These are phyloP conservation scores for Trachymyrmex cornetzi DNA, from an alignment of 1,140 invertebrate genomes.

Conservation along the genomic window DNA sequence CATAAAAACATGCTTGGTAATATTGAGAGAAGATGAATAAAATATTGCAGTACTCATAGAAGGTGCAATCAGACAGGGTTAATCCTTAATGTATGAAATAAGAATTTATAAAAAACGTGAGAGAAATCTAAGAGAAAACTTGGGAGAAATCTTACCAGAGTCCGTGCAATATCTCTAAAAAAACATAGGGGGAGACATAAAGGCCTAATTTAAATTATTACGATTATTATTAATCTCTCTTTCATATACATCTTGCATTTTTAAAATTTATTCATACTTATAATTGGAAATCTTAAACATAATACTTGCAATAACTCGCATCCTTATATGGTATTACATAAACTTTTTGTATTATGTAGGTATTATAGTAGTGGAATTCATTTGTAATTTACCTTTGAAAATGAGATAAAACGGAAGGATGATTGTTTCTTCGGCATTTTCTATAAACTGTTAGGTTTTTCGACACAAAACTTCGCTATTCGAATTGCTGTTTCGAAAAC, in stretches of 20 bases:
- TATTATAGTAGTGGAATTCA: neutral
- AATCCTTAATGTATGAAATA: constrained; percentile 12
- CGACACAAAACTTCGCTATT: neutral
- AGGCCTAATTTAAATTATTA: neutral
- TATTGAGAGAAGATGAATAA: neutral
- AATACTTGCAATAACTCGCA: neutral
- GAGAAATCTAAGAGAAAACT: constrained; percentile 39
- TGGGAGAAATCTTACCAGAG: constrained; percentile 18
- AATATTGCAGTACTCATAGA: neutral
- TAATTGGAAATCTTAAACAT: neutral
- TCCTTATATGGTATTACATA: neutral
- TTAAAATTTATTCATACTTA: neutral
- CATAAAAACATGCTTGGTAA: neutral
- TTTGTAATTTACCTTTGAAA: constrained; percentile 15
- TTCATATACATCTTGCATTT: neutral
- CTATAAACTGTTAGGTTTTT: constrained; percentile 1
- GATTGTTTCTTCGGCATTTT: neutral
- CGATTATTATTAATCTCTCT: neutral
- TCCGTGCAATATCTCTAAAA: neutral
- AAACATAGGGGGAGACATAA: neutral
- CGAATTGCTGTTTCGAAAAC: neutral
- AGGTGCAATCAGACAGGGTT: neutral
- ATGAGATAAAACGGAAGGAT: neutral
- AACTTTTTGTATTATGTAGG: neutral
- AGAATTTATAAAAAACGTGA: constrained; percentile 13